phyloP scores from a whole-genome alignment of 1,140 invertebrate species.

The Thaumetopoea pityocampa region DNA sequence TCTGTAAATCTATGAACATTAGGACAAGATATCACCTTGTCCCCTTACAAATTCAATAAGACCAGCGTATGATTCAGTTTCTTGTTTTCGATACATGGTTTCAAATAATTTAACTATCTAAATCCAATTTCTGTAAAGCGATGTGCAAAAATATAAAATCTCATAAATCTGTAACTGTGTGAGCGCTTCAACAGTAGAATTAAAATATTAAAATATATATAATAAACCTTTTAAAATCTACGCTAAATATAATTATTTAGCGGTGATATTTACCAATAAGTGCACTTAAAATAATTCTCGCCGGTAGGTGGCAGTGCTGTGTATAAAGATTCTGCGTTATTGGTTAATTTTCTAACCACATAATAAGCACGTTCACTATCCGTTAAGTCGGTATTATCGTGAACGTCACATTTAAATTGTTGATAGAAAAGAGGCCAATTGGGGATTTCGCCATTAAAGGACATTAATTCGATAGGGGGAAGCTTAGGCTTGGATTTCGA shows the following conservation, averaged over 20 bases:
- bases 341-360: conserved; percentile 13
- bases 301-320: conserved; percentile 7
- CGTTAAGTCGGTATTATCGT: conserved; percentile 10
- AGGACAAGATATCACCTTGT: conserved; percentile 15
- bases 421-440: conserved; percentile 15
- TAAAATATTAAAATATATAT: too few species aligned
- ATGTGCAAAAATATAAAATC: conserved; percentile 29
- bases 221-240: too few species aligned
- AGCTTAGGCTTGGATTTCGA: too few species aligned
- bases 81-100: conserved; percentile 21
- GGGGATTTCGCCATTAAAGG: conserved; percentile 14
- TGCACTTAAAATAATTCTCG: conserved; percentile 12
- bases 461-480: conserved; percentile 1
- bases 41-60: conserved; percentile 22
- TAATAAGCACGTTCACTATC: conserved; percentile 13
- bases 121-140: conserved; percentile 22
- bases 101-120: conserved; percentile 26
- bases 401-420: conserved; percentile 7
- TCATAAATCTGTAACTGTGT: conserved; percentile 21
- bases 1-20: too few species aligned
- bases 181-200: conserved; percentile 21
- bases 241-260: conserved; percentile 5
- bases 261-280: conserved; percentile 11
- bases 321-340: conserved; percentile 9
- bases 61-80: conserved; percentile 20